These are phyloP conservation scores for Apocrypta bakeri DNA, from an alignment of 1,140 invertebrate genomes.

Conservation along the genomic window DNA sequence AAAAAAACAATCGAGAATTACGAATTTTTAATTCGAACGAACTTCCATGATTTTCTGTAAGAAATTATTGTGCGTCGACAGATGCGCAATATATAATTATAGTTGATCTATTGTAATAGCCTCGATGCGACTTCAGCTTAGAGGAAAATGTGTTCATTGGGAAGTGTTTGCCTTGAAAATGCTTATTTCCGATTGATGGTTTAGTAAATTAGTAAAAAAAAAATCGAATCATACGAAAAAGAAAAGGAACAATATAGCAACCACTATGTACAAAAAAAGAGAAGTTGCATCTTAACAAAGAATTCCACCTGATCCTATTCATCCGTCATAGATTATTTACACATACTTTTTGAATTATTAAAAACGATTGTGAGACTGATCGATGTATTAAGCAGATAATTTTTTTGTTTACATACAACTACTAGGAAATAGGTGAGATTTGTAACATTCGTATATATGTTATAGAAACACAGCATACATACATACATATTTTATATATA, in stretches of 20 bases:
- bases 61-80: background rate
- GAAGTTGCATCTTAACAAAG: constrained; percentile 48
- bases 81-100: background rate
- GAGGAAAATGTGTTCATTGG: background rate
- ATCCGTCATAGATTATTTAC: constrained; percentile 51
- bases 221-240: background rate
- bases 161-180: constrained; percentile 12
- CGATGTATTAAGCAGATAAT: constrained; percentile 69
- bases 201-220: background rate
- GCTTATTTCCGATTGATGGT: background rate
- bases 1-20: background rate
- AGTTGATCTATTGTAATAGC: background rate
- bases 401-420: constrained; percentile 68
- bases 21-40: background rate
- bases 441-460: constrained; percentile 60
- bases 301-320: constrained; percentile 42
- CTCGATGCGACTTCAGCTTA: background rate
- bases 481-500: constrained; percentile 51
- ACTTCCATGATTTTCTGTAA: background rate
- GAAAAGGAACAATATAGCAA: constrained; percentile 31
- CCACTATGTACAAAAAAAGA: constrained; percentile 41
- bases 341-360: constrained; percentile 53
- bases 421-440: constrained; percentile 64
- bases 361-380: constrained; percentile 73
- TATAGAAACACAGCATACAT: constrained; percentile 32